Percentiles rank a stretch among this genome's conserved stretches.
Evolutionary conservation across 2,113 vertebrate species (phyloP).

Genomic region (Hiodon alosoides): DNA sequence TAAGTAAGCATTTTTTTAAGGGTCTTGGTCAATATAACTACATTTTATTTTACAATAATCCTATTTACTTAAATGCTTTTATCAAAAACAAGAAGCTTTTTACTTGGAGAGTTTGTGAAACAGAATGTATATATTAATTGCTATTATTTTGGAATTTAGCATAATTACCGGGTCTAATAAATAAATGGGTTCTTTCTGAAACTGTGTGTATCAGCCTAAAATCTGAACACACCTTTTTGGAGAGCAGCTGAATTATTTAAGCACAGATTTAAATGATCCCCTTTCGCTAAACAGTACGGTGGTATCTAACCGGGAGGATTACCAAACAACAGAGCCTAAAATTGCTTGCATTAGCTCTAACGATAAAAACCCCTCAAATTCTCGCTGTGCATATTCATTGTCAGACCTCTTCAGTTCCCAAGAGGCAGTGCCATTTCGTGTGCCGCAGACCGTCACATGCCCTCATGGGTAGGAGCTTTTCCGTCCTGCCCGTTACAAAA

Average conservation of each 20-base stretch:
- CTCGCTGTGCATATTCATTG: slow-evolving; percentile 18
- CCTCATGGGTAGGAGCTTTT: not conserved
- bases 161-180: not conserved
- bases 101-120: not conserved
- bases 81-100: too few relatives aligned
- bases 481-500: not conserved
- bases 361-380: not conserved
- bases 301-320: slow-evolving; percentile 24
- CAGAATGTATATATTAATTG: not conserved
- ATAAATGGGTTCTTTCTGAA: not conserved
- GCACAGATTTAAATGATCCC: slow-evolving; percentile 27
- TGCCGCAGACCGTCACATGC: not conserved
- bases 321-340: not conserved
- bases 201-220: not conserved
- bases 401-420: slow-evolving; percentile 14
- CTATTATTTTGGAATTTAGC: not conserved
- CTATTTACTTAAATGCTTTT: too few relatives aligned
- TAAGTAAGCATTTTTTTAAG: too few relatives aligned
- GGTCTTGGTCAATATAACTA: too few relatives aligned
- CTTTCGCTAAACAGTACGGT: slow-evolving; percentile 13
- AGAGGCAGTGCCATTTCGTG: slow-evolving; percentile 11
- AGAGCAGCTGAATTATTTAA: slow-evolving; percentile 18
- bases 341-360: slow-evolving; percentile 1
- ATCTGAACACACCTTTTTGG: slow-evolving; percentile 13
- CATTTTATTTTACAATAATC: too few relatives aligned